Conservation (phyloP, 1,140 invertebrate genomes). For the Platorchestia sp. region DNA sequence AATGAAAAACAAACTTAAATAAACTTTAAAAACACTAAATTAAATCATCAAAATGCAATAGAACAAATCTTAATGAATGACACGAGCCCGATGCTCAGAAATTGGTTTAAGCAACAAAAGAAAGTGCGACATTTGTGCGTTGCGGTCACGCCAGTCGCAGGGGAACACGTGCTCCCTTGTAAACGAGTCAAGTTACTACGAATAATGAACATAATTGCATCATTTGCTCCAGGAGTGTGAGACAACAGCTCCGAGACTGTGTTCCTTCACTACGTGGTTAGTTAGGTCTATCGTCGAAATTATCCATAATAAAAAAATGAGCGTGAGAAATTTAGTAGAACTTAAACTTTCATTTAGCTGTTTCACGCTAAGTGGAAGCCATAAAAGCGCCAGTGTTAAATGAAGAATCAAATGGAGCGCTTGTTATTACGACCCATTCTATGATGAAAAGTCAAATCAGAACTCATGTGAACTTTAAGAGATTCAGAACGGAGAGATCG, state of each 20-base stretch:
- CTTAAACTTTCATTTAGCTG: not conserved
- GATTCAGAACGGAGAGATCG: not conserved
- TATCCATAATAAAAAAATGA: not conserved
- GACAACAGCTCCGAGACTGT: not conserved
- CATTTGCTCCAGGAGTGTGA: not conserved
- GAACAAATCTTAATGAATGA: not conserved
- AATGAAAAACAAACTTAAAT: not conserved
- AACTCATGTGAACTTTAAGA: not conserved
- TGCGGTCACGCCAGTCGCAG: not conserved
- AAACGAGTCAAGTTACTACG: not conserved
- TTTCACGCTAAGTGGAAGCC: not conserved
- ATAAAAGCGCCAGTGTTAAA: not conserved
- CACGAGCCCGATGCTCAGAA: not conserved
- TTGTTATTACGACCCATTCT: not conserved
- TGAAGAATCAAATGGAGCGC: not conserved
- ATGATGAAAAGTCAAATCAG: not conserved
- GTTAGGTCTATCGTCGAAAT: not conserved
- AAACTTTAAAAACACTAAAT: too few species aligned
- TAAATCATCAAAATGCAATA: too few species aligned
- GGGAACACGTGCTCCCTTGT: not conserved
- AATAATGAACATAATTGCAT: not conserved
- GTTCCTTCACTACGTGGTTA: not conserved
- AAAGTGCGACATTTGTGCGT: not conserved
- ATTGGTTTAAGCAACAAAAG: not conserved
- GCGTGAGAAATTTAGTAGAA: not conserved